Conservation (phyloP, 2,888 invertebrate species). For the Athalia cordata region DNA sequence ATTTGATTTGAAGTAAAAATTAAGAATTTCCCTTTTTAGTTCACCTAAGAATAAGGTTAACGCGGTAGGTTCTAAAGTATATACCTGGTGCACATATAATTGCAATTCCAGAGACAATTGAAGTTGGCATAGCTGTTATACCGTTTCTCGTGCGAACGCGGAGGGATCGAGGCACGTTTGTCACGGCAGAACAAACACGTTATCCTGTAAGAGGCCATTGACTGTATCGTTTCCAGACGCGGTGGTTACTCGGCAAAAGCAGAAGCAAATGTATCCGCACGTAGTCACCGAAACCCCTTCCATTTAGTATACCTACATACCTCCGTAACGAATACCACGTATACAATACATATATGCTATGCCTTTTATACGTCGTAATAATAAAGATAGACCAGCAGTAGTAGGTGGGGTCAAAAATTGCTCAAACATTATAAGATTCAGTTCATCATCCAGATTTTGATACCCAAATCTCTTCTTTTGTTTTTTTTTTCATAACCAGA, state of each 20-base stretch:
- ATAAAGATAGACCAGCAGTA: no score
- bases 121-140: constrained; percentile 36
- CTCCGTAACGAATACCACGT: background rate
- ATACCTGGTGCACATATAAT: background rate
- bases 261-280: background rate
- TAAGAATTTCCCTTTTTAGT: background rate
- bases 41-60: background rate
- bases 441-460: no score
- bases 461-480: no score
- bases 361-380: background rate
- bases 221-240: constrained; percentile 37
- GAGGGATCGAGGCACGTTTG: constrained; percentile 25
- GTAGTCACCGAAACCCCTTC: constrained; percentile 11
- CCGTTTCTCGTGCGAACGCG: constrained; percentile 41
- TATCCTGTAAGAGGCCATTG: constrained; percentile 44
- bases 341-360: constrained; percentile 3
- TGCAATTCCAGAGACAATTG: constrained; percentile 38
- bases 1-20: background rate
- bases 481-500: no score
- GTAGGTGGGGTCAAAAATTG: no score
- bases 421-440: no score
- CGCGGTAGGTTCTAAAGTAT: background rate
- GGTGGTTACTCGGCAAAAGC: background rate
- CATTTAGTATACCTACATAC: background rate
- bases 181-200: constrained; percentile 44